phyloP scores from a whole-genome alignment of 2,888 invertebrate genomes.

The Ichneumon xanthorius region DNA sequence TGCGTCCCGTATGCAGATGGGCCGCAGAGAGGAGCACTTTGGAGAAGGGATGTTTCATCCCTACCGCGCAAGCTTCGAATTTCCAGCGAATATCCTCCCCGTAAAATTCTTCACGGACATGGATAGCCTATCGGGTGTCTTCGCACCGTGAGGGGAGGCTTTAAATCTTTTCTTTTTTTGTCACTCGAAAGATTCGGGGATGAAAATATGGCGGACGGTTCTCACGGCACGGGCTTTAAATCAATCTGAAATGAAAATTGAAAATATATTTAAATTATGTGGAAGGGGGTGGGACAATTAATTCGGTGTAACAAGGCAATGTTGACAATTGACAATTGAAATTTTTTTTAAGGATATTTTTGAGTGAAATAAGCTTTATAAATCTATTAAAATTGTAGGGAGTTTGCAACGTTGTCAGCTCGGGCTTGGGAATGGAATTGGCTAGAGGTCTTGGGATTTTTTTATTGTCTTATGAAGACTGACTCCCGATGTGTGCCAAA shows the following conservation, averaged over 20 bases:
- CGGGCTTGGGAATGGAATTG: too few species aligned
- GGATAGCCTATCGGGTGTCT: constrained; percentile 72
- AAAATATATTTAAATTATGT: background rate
- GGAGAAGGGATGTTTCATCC: constrained; percentile 24
- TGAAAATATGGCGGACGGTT: constrained; percentile 71
- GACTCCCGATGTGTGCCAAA: too few species aligned
- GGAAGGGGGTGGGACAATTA: background rate
- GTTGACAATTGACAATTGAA: too few species aligned
- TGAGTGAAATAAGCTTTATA: too few species aligned
- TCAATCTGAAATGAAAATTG: background rate
- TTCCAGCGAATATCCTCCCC: constrained; percentile 53
- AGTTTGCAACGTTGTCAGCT: too few species aligned
- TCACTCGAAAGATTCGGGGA: constrained; percentile 54
- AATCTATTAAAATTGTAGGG: too few species aligned
- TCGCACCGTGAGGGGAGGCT: constrained; percentile 21
- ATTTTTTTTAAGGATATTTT: too few species aligned
- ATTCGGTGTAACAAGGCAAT: background rate
- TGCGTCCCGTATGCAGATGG: constrained; percentile 76
- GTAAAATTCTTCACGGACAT: constrained; percentile 63
- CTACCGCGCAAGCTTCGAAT: constrained; percentile 23
- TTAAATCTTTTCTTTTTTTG: constrained; percentile 64
- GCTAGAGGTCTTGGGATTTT: too few species aligned
- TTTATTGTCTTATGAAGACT: too few species aligned
- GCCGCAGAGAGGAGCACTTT: background rate
- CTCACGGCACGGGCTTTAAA: constrained; percentile 48